Evolutionary conservation across 2,113 vertebrate genomes (phyloP).

Genomic region (Nanorana parkeri): DNA sequence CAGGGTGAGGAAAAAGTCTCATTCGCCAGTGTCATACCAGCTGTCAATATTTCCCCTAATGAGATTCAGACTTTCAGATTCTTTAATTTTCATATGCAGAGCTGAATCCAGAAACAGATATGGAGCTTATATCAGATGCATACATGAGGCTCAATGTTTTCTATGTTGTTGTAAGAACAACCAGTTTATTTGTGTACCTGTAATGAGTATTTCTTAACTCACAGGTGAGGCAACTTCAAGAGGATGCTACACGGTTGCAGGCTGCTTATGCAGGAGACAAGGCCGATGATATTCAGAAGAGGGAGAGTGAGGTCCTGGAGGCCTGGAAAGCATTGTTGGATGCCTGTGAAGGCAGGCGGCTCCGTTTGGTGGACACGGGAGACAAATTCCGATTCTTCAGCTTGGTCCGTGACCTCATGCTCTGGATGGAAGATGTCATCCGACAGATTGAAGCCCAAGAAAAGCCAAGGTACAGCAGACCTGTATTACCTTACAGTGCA

Average conservation of each 20-base stretch:
- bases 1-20: too few relatives aligned
- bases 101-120: too few relatives aligned
- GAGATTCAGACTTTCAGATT: too few relatives aligned
- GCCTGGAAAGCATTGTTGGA: slow-evolving; percentile 90
- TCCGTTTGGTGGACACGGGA: slow-evolving; percentile 87
- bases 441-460: slow-evolving; percentile 95
- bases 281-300: slow-evolving; percentile 94
- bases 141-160: too few relatives aligned
- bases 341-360: slow-evolving; percentile 86
- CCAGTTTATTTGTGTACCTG: not conserved
- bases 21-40: too few relatives aligned
- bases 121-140: too few relatives aligned
- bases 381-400: slow-evolving; percentile 98
- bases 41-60: too few relatives aligned
- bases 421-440: slow-evolving; percentile 98
- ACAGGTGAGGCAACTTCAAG: slow-evolving; percentile 95
- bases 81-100: too few relatives aligned
- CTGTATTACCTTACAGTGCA: too few relatives aligned
- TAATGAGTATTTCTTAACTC: not conserved
- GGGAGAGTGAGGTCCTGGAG: slow-evolving; percentile 91
- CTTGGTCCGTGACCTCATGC: slow-evolving; percentile 95
- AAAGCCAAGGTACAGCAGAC: slow-evolving; percentile 84
- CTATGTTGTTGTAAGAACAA: too few relatives aligned
- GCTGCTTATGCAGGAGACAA: slow-evolving; percentile 97
- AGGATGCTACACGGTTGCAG: slow-evolving; percentile 93